Evolutionary conservation across 2,888 invertebrate genomes (phyloP).

Genomic region (Meiosimyza decipiens): DNA sequence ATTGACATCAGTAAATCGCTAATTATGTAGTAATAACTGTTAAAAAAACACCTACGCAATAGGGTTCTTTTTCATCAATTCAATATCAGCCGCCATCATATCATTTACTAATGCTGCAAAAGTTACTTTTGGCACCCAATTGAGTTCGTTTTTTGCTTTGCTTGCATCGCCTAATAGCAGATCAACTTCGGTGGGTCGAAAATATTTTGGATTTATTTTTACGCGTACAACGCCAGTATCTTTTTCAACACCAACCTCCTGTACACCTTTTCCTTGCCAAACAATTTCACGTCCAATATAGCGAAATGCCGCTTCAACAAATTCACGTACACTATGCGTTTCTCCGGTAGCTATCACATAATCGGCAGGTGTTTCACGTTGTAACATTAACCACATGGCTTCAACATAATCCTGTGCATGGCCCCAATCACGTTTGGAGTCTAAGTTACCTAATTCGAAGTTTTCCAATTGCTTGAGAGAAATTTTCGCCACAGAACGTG

Average conservation of each 20-base stretch:
- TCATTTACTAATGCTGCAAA: conserved; percentile 89
- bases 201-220: conserved; percentile 92
- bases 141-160: conserved; percentile 87
- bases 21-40: neutral
- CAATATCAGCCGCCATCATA: conserved; percentile 93
- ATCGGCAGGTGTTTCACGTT: conserved; percentile 90
- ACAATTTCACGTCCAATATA: conserved; percentile 81
- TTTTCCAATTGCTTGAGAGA: conserved; percentile 84
- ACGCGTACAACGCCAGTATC: conserved; percentile 81
- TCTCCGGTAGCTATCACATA: conserved; percentile 98
- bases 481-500: conserved; percentile 97
- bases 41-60: conserved; percentile 74
- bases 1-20: neutral
- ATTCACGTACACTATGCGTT: conserved; percentile 94
- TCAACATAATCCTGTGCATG: conserved; percentile 96
- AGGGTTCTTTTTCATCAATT: conserved; percentile 91
- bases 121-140: conserved; percentile 88
- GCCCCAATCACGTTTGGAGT: conserved; percentile 98
- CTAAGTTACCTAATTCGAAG: conserved; percentile 93
- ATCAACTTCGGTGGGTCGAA: conserved; percentile 98
- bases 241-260: conserved; percentile 81
- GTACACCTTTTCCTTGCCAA: conserved; percentile 89
- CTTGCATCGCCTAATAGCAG: conserved; percentile 91
- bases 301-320: conserved; percentile 91
- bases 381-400: conserved; percentile 99